A percentile compares a stretch with the other conserved stretches of the same genome.
These are phyloP conservation scores for Gymnothorax javanicus DNA, from an alignment of 2,797 vertebrate species.

Conservation along the genomic window DNA sequence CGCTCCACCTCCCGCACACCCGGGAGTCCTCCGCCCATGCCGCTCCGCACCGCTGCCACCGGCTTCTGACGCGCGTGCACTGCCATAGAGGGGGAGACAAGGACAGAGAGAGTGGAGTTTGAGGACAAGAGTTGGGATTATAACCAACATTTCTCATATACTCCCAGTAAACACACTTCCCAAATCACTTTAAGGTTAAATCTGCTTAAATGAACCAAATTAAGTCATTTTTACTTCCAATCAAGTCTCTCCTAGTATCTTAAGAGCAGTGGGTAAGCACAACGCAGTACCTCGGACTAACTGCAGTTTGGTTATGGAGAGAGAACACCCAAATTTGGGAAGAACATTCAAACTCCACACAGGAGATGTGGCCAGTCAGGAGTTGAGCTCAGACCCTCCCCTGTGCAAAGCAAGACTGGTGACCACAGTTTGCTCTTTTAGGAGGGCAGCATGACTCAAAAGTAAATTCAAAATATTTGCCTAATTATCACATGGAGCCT, in stretches of 20 bases:
- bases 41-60: slow-evolving; percentile 56
- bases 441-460: neutral
- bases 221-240: too few relatives aligned
- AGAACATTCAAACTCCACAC: too few relatives aligned
- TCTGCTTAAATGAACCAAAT: too few relatives aligned
- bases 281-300: too few relatives aligned
- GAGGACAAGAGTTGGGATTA: neutral
- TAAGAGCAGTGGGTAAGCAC: too few relatives aligned
- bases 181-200: neutral
- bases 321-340: too few relatives aligned
- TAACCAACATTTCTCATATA: neutral
- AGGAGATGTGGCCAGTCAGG: too few relatives aligned
- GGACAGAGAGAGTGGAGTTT: neutral
- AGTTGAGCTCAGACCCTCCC: too few relatives aligned
- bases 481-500: neutral
- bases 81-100: slow-evolving; percentile 29
- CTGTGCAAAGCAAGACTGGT: too few relatives aligned
- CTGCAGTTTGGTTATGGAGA: too few relatives aligned
- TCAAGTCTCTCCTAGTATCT: too few relatives aligned
- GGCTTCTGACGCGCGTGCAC: slow-evolving; percentile 74
- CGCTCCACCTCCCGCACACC: neutral
- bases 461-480: neutral
- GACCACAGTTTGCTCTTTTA: too few relatives aligned
- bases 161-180: neutral
- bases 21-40: slow-evolving; percentile 23